Percentiles rank a stretch among this genome's conserved stretches.
Conservation (phyloP, 2,797 vertebrate genomes). For the Triplophysa yarkandensis region DNA sequence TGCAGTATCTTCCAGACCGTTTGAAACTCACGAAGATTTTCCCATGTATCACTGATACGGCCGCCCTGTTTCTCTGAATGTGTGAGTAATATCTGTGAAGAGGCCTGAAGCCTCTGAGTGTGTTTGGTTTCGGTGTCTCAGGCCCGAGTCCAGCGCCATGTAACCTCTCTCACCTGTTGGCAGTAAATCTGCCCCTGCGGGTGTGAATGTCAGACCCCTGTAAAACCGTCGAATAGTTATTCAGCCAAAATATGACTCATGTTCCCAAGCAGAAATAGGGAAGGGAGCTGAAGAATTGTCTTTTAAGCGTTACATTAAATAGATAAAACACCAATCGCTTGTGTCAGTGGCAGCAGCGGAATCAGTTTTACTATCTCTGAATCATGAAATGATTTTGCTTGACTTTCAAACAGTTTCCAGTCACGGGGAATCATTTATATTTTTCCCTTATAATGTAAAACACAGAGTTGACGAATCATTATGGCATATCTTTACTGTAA, state of each 20-base stretch:
- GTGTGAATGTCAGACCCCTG: not conserved
- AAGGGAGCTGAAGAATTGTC: not conserved
- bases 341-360: not conserved
- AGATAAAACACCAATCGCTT: not conserved
- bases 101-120: constrained; percentile 16
- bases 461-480: not conserved
- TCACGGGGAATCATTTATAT: too few species aligned
- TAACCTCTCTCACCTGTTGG: constrained; percentile 28
- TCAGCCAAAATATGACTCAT: constrained; percentile 33
- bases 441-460: too few species aligned
- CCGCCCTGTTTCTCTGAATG: not conserved
- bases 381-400: too few species aligned
- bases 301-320: constrained; percentile 6
- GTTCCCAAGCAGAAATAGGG: constrained; percentile 4
- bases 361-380: too few species aligned
- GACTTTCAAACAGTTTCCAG: too few species aligned
- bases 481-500: not conserved
- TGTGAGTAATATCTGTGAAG: constrained; percentile 25
- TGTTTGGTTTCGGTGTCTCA: constrained; percentile 7
- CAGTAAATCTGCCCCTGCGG: constrained; percentile 19
- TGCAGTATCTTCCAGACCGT: not conserved
- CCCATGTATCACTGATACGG: not conserved
- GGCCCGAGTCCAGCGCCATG: constrained; percentile 15
- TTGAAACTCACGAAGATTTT: not conserved
- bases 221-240: not conserved